Evolutionary conservation across 2,888 invertebrate genomes (phyloP).

Genomic region (Scaptomyza flava): DNA sequence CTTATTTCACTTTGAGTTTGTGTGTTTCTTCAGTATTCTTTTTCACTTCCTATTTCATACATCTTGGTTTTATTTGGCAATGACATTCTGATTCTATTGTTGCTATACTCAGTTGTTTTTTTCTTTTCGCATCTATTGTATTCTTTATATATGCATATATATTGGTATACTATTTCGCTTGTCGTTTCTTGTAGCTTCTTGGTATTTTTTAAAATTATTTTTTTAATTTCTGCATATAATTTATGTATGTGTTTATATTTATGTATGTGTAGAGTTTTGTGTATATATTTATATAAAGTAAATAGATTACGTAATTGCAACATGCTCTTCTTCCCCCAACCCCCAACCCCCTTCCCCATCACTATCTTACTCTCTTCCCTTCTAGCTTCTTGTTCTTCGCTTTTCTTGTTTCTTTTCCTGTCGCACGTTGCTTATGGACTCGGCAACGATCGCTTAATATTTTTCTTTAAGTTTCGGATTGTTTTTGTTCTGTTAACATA

Average conservation of each 20-base stretch:
- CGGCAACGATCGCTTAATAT: constrained; percentile 10
- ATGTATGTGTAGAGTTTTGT: constrained; percentile 59
- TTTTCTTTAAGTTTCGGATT: constrained; percentile 18
- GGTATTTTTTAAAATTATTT: constrained; percentile 57
- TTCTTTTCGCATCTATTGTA: constrained; percentile 3
- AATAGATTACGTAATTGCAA: constrained; percentile 81
- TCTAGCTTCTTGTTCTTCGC: neutral
- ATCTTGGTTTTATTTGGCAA: constrained; percentile 67
- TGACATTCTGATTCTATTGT: constrained; percentile 76
- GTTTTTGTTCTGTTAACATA: constrained; percentile 31
- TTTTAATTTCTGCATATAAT: constrained; percentile 56
- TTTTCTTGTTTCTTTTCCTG: neutral
- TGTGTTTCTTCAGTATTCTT: constrained; percentile 12
- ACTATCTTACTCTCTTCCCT: neutral
- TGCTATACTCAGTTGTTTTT: constrained; percentile 10
- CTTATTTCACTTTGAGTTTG: constrained; percentile 12
- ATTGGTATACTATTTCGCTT: constrained; percentile 6
- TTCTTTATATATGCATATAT: constrained; percentile 6
- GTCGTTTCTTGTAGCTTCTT: constrained; percentile 12
- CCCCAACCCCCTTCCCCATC: neutral
- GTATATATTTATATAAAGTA: constrained; percentile 71
- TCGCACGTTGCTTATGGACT: constrained; percentile 37
- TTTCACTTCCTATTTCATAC: constrained; percentile 2
- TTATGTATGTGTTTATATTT: constrained; percentile 41
- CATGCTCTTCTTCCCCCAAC: constrained; percentile 46